Evolutionary conservation across 2,888 invertebrate genomes (phyloP).

Genomic region (Flexamia atlantica): DNA sequence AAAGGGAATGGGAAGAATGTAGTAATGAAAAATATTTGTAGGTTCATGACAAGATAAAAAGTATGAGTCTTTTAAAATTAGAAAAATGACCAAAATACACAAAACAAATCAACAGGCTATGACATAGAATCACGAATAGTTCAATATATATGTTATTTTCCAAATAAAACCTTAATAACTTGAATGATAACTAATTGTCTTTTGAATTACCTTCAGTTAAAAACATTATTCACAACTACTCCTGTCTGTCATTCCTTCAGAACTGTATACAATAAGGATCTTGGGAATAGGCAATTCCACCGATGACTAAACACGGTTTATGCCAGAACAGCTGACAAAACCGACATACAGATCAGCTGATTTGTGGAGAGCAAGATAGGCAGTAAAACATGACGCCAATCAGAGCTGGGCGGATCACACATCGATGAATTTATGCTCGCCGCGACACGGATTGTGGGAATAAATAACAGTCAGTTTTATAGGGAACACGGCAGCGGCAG

Average conservation of each 20-base stretch:
- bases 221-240: no score
- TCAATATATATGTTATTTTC: no score
- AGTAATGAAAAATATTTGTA: no score
- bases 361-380: slow-evolving; percentile 23
- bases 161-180: no score
- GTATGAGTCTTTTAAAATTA: no score
- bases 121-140: no score
- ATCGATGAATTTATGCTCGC: slow-evolving; percentile 32
- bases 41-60: no score
- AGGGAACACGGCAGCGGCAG: neutral
- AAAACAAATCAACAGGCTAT: no score
- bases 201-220: no score
- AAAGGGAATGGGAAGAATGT: no score
- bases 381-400: slow-evolving; percentile 41
- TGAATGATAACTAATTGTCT: no score
- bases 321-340: slow-evolving; percentile 8
- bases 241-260: neutral
- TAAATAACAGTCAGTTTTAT: slow-evolving; percentile 40
- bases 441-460: slow-evolving; percentile 34
- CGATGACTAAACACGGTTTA: slow-evolving; percentile 20
- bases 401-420: slow-evolving; percentile 23
- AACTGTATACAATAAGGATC: neutral
- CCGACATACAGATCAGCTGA: slow-evolving; percentile 32
- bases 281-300: neutral
- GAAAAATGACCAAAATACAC: no score